Conservation (phyloP, 2,113 vertebrate genomes). For the Ornithorhynchus anatinus region DNA sequence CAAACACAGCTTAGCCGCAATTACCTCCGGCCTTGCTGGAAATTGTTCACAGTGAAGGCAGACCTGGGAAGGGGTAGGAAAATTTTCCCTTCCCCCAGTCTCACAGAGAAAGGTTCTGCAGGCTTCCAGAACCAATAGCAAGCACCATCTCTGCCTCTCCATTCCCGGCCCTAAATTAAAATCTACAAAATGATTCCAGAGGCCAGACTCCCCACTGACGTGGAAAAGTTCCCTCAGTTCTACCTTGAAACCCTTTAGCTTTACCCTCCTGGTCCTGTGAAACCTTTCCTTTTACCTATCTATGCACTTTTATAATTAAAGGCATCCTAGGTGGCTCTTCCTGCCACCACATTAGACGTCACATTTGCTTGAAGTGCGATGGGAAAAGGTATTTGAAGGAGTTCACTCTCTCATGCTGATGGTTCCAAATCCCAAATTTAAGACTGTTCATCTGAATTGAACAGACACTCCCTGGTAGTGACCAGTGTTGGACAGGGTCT, state of each 20-base stretch:
- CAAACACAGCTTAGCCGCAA: slow-evolving; percentile 33
- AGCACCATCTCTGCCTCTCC: slow-evolving; percentile 1
- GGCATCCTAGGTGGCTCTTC: neutral
- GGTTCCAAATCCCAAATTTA: no score
- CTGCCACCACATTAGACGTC: no score
- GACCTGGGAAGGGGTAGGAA: slow-evolving; percentile 28
- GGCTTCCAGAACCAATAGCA: slow-evolving; percentile 5
- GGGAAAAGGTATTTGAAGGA: no score
- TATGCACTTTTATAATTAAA: slow-evolving; percentile 44
- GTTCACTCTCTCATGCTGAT: no score
- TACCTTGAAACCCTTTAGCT: neutral
- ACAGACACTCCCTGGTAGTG: no score
- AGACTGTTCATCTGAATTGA: no score
- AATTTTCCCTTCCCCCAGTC: slow-evolving; percentile 28
- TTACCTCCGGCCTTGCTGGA: slow-evolving; percentile 1
- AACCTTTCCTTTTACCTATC: slow-evolving; percentile 38
- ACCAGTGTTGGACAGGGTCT: no score
- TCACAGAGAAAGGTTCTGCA: slow-evolving; percentile 18
- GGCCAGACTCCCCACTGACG: neutral
- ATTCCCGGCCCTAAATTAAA: slow-evolving; percentile 6
- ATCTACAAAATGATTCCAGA: neutral
- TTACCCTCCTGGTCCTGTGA: slow-evolving; percentile 46
- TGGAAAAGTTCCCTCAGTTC: slow-evolving; percentile 17
- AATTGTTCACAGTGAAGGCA: slow-evolving; percentile 28
- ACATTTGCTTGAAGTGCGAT: no score